These are phyloP conservation scores for Condylura cristata DNA, from an alignment of 2,113 vertebrate species.

Conservation along the genomic window DNA sequence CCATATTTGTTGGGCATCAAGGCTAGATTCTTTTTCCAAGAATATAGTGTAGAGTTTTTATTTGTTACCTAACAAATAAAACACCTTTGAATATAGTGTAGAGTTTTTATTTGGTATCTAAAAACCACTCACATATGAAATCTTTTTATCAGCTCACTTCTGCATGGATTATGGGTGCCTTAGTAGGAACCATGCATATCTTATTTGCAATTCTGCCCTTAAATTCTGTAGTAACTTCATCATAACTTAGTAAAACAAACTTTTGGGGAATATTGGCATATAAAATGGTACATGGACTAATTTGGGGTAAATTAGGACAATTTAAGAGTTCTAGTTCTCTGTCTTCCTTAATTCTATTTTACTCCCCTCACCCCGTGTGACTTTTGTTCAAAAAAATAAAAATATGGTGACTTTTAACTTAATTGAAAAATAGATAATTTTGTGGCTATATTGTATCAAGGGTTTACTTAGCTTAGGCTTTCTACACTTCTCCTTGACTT, in stretches of 20 bases:
- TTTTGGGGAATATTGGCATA: not conserved
- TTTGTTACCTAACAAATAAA: not conserved
- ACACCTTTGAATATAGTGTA: not conserved
- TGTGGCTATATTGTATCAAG: not conserved
- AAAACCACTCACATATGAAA: not conserved
- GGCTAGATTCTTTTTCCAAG: not conserved
- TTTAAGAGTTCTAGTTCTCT: not conserved
- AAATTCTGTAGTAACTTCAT: not conserved
- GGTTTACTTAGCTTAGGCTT: not conserved
- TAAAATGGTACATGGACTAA: not conserved
- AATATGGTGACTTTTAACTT: not conserved
- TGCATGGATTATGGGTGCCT: not conserved
- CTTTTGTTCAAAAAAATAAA: not conserved
- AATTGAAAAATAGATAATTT: not conserved
- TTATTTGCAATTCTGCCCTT: not conserved
- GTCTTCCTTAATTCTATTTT: not conserved
- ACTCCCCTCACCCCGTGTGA: not conserved
- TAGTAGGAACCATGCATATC: not conserved
- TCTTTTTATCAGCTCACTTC: not conserved
- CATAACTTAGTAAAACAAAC: not conserved
- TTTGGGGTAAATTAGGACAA: not conserved
- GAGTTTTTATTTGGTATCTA: not conserved
- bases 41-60: slow-evolving; percentile 2
- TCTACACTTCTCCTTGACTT: not conserved
- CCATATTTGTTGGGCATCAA: not conserved